Evolutionary conservation across 2,888 invertebrate genomes (phyloP), one percentile per base, ranked within the genome.

Genomic region (Clusia tigrina): DNA sequence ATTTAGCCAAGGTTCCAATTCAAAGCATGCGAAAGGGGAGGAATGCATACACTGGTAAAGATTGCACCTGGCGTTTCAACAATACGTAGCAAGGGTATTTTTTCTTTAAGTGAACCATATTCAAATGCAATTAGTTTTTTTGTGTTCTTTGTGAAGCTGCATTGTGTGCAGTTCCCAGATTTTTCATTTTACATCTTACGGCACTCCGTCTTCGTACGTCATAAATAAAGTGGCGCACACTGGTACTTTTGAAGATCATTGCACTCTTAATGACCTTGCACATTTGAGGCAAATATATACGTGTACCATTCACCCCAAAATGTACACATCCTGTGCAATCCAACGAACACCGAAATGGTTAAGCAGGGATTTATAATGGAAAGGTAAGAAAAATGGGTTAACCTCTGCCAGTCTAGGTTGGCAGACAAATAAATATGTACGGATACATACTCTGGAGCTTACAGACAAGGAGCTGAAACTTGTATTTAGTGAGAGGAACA

Each of bases 81-180:
- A n/a, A n/a, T n/a, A n/a, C n/a, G n/a, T n/a, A n/a, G n/a, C n/a
- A n/a, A n/a, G n/a, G n/a, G n/a, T n/a, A n/a, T 9, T 32, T 32
- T 32, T 32, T 32, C 6, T 32, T 9, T 32, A 32, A 32, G 6
- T 12, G 32, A 32, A 32, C n/a, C n/a, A n/a, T n/a, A 32, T 32
- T 32, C 12, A 32, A 32, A 32, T 32, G 32, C 32, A 32, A 32
- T 32, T 32, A 12, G 32, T 6, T 32, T 32, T 32, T 32, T 6
- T 12, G 32, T 32, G 6, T 32, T 54, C 66, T 71, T 74, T 78
- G 76, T 73, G 76, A 76, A 73, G 67, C 65, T 60, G 61, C 59
- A 69, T 58, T 61, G 60, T 71, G 56, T 64, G 46, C 24, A 65
- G 67, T 73, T 78, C 75, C 72, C 74, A 76, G 72, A 71, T 77